phyloP scores from a whole-genome alignment of 1,140 invertebrate genomes.

The Meloidogyne chitwoodi region DNA sequence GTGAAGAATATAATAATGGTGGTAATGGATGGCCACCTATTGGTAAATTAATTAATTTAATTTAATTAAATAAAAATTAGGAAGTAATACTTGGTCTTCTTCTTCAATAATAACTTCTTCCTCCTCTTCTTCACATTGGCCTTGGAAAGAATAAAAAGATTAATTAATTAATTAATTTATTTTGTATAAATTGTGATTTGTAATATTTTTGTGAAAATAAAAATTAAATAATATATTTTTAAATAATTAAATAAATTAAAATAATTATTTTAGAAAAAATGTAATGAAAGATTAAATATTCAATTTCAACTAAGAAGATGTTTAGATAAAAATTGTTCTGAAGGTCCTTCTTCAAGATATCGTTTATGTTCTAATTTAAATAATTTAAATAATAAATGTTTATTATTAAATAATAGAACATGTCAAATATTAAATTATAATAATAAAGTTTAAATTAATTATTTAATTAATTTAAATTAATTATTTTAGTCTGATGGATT shows the following conservation, averaged over 20 bases:
- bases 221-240: background rate
- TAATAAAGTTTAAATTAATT: background rate
- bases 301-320: slow-evolving; percentile 45
- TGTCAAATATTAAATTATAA: background rate
- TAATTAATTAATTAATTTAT: background rate
- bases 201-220: background rate
- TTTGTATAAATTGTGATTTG: background rate
- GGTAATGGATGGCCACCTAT: background rate
- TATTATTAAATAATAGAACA: background rate
- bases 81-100: background rate
- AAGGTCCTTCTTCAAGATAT: background rate
- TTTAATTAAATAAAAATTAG: background rate
- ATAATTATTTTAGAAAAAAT: background rate
- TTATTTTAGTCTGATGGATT: background rate
- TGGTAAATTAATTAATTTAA: background rate
- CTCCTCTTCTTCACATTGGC: background rate
- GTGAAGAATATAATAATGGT: background rate
- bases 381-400: background rate
- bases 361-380: slow-evolving; percentile 5
- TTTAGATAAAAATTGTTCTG: slow-evolving; percentile 44
- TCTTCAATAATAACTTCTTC: background rate
- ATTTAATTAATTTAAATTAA: background rate
- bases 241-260: background rate
- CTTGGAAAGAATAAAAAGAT: background rate
- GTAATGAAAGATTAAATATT: slow-evolving; percentile 9